A percentile compares a stretch with the other conserved stretches of the same genome.
phyloP scores from a whole-genome alignment of 2,797 vertebrate genomes.

The Rhodeus uyekii region DNA sequence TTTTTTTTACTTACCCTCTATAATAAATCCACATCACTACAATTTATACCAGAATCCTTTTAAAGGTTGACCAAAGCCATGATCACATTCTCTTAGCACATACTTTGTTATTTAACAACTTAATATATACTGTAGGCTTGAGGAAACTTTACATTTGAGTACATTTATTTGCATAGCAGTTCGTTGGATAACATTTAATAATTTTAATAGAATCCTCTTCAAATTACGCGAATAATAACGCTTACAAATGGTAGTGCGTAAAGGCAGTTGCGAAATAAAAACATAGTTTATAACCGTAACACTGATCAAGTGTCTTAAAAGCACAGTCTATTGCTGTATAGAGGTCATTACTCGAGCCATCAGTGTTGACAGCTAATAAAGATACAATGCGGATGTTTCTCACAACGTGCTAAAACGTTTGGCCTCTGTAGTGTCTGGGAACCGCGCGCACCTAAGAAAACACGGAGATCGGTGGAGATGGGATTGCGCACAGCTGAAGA shows the following conservation, averaged over 20 bases:
- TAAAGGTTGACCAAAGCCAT: background rate
- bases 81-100: background rate
- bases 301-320: background rate
- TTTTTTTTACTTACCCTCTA: background rate
- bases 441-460: slow-evolving; percentile 90
- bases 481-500: slow-evolving; percentile 89
- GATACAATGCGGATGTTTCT: slow-evolving; percentile 78
- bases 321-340: slow-evolving; percentile 22
- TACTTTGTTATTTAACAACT: background rate
- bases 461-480: slow-evolving; percentile 78
- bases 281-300: slow-evolving; percentile 1
- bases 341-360: slow-evolving; percentile 57
- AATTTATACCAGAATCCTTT: background rate
- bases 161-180: background rate
- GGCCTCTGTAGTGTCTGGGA: slow-evolving; percentile 76
- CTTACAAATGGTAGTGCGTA: slow-evolving; percentile 3
- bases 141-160: background rate
- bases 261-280: background rate
- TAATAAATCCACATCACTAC: background rate
- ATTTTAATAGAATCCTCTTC: background rate
- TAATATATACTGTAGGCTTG: background rate
- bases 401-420: slow-evolving; percentile 84
- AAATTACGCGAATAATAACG: background rate
- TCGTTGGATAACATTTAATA: background rate
- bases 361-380: slow-evolving; percentile 72